These are phyloP conservation scores for Chrysolina americana DNA, from an alignment of 2,888 invertebrate genomes.

Conservation along the genomic window DNA sequence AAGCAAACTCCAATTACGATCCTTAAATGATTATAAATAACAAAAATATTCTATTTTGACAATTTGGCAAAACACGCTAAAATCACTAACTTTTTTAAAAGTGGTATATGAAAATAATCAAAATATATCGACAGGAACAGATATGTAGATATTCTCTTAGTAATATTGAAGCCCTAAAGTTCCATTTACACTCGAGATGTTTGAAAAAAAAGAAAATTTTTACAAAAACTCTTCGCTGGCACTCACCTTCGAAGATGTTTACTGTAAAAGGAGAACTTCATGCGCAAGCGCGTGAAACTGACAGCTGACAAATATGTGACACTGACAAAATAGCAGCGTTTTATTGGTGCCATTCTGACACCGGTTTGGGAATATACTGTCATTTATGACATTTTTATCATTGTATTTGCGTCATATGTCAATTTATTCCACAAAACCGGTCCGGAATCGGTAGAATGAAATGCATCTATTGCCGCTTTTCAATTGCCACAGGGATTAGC, in stretches of 20 bases:
- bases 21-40: not conserved
- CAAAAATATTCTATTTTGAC: not conserved
- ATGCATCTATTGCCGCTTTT: no score
- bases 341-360: no score
- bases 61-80: conserved; percentile 14
- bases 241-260: conserved; percentile 57
- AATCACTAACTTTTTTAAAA: conserved; percentile 20
- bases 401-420: no score
- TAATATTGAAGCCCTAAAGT: conserved; percentile 27
- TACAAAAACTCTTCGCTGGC: conserved; percentile 33
- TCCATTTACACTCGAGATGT: conserved; percentile 39
- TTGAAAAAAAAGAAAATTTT: conserved; percentile 46
- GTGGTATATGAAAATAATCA: conserved; percentile 31
- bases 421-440: no score
- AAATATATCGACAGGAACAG: conserved; percentile 35
- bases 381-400: no score
- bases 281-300: conserved; percentile 32
- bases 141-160: conserved; percentile 28
- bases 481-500: no score
- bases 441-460: no score
- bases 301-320: conserved; percentile 3
- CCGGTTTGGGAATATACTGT: no score
- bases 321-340: no score
- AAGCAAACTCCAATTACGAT: not conserved
- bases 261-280: conserved; percentile 46